Evolutionary conservation across 35 echinoderm and acorn worm genomes (phyloP), one percentile per base, ranked within the genome.

Genomic region (Acanthaster planci): DNA sequence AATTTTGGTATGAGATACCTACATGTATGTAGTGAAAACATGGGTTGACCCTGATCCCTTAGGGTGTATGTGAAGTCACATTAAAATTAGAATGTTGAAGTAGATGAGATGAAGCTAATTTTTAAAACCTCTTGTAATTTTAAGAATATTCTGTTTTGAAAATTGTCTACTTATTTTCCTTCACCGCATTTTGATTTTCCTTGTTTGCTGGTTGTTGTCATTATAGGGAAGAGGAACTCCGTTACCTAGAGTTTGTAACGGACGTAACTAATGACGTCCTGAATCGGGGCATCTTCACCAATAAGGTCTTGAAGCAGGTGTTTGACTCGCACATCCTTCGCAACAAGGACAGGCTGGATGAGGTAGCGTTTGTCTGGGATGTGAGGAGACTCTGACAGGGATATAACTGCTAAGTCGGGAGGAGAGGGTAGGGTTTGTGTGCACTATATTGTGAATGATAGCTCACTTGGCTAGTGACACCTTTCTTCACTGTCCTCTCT

Each of bases 241-340:
- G 80, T 9, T 97, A 97, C 78, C 76, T 97, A 19, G 95, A 97
- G 91, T 97, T 97, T 93, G 95, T 97, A 23, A 97, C 95, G 0
- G 95, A 97, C 77, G 95, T 97, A 8, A 97, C 95, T 39, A 97
- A 90, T 57, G 95, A 97, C 82, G 95, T 97, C 0, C 59, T 97
- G 82, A 97, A 97, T 50, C 55, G 95, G n/a, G 95, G 95, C 7
- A 93, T 97, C 23, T 97, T 86, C 82, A 93, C 91, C 44, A 97
- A 97, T 84, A 88, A 54, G 14, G 91, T 97, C n/a, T 77, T 97
- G 31, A 97, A 90, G 80, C 95, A 97, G 40, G 91, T 97, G 27
- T 97, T 97, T 91, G 95, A 97, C 50, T 77, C 87, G 1, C 95
- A 97, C 81, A 93, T 97, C 54, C 68, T 89, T 22, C 88, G 84